Evolutionary conservation across 2,113 vertebrate genomes (phyloP).

Genomic region (Charina bottae): DNA sequence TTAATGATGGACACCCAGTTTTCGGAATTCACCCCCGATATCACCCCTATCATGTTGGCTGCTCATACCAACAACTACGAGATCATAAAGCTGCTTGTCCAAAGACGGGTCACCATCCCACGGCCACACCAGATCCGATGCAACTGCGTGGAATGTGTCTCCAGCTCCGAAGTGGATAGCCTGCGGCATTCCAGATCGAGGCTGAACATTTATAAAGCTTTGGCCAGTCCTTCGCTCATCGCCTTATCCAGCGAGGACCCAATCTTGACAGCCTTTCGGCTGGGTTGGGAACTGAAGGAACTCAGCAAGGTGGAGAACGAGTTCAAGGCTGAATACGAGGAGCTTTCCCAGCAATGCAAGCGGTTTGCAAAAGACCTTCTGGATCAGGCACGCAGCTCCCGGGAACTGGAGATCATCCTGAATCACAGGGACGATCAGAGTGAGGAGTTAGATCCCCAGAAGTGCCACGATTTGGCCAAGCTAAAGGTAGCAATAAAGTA

Average conservation of each 20-base stretch:
- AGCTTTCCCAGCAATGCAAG: constrained; percentile 97
- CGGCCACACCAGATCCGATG: constrained; percentile 96
- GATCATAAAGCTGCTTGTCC: constrained; percentile 96
- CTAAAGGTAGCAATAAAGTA: constrained; percentile 99
- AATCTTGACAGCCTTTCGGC: constrained; percentile 91
- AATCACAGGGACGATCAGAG: constrained; percentile 96
- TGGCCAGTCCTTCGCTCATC: constrained; percentile 95
- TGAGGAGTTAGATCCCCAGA: constrained; percentile 90
- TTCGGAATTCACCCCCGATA: constrained; percentile 96
- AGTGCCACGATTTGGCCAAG: constrained; percentile 94
- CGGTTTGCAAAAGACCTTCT: constrained; percentile 96
- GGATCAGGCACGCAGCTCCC: constrained; percentile 93
- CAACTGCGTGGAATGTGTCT: constrained; percentile 96
- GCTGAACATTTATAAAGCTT: constrained; percentile 95
- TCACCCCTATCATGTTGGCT: constrained; percentile 98
- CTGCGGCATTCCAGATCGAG: constrained; percentile 93
- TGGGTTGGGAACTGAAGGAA: constrained; percentile 98
- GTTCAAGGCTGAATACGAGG: constrained; percentile 98
- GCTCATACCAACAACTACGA: constrained; percentile 99
- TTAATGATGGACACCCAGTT: constrained; percentile 97
- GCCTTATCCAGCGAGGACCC: constrained; percentile 92
- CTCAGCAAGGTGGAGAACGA: constrained; percentile 99
- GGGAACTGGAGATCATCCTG: constrained; percentile 95
- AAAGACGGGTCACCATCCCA: constrained; percentile 92
- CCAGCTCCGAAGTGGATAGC: constrained; percentile 96